Base-by-base conservation (phyloP, 2,888 invertebrate species). In the Eupeodes latifasciatus region DNA sequence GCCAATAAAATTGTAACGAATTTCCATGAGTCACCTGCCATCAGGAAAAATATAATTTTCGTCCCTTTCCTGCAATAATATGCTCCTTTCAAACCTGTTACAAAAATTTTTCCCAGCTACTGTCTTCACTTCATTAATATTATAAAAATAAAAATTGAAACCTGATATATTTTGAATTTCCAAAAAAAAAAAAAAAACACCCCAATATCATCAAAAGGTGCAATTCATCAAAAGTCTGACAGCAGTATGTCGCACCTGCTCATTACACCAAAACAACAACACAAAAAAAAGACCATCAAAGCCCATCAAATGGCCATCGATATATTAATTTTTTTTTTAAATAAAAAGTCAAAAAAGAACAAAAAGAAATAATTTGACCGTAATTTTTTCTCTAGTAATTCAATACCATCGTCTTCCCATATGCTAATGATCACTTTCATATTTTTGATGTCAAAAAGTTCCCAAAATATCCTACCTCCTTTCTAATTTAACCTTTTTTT, bases 171-270 rank as follows among this genome's bases (percentile, higher is more conserved):
- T 49, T 40, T n/a, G 2, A 51, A 40, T 40, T 7, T 40, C 1
- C 40, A 40, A 7, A 40, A 7, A 40, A 5, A 78, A 36, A 47
- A 55, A 36, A 19, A 19, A 19, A 47, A 55, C 77, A 36, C 34
- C 47, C 10, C 9, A 47, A 11, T 71, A 61, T 49, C 55, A 72
- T 51, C 40, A n/a, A 66, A 57, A 80, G 83, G 87, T 87, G 87
- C 87, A 87, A 87, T 87, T 80, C 80, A 81, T 87, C 87, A 87
- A 87, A 27, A 77, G 67, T 80, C 83, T 87, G 87, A 83, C 87
- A 87, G 80, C 87, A 83, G 80, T 87, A 51, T 76, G 80, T 80
- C 87, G 64, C 80, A 77, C 61, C 40, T 40, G 67, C 74, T 72
- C 14, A 47, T 59, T 59, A 72, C 27, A 59, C 40, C 40, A 5